These are phyloP conservation scores for Camponotus fellah DNA, from an alignment of 2,888 invertebrate species.

Conservation along the genomic window DNA sequence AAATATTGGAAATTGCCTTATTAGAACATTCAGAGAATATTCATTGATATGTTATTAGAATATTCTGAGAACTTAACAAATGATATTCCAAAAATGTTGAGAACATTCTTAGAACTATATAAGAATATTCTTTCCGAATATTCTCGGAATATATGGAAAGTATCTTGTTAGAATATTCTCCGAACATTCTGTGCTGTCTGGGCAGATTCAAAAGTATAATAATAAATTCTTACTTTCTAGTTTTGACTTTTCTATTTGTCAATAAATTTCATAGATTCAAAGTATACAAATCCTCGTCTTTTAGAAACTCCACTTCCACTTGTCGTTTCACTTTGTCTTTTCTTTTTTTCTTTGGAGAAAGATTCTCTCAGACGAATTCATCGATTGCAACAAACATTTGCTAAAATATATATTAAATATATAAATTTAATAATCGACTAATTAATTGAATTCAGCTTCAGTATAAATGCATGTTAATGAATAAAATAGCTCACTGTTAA, in stretches of 20 bases:
- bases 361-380: background rate
- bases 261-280: conserved; percentile 1
- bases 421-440: background rate
- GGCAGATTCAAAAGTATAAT: too few relatives aligned
- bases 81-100: too few relatives aligned
- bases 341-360: conserved; percentile 11
- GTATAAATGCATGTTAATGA: background rate
- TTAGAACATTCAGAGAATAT: too few relatives aligned
- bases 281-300: conserved; percentile 7
- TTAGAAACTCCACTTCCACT: background rate
- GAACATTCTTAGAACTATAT: too few relatives aligned
- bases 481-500: background rate
- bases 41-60: too few relatives aligned
- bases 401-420: conserved; percentile 15
- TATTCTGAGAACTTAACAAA: too few relatives aligned
- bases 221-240: background rate
- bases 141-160: too few relatives aligned
- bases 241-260: conserved; percentile 10
- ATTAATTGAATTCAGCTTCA: background rate
- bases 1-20: too few relatives aligned
- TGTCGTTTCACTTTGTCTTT: background rate
- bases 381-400: background rate
- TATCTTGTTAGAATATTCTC: too few relatives aligned
- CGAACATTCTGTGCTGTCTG: too few relatives aligned
- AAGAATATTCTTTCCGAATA: too few relatives aligned